A percentile compares a stretch with the other conserved stretches of the same genome.
These are phyloP conservation scores for Alethe castanea DNA, from an alignment of 2,113 vertebrate genomes.

Conservation along the genomic window DNA sequence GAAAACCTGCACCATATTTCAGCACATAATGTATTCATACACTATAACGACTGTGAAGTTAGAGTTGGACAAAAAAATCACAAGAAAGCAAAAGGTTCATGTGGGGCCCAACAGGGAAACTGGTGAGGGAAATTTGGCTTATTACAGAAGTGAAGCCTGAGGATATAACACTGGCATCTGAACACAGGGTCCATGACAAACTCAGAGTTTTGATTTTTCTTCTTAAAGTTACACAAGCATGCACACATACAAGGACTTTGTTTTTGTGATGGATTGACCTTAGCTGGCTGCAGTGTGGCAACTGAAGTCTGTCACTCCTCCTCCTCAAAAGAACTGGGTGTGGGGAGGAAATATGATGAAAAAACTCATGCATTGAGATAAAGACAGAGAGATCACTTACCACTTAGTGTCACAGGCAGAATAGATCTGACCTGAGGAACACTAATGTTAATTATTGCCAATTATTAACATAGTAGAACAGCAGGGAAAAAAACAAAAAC, in stretches of 20 bases:
- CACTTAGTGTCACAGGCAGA: neutral
- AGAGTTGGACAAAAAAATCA: neutral
- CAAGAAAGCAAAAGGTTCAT: neutral
- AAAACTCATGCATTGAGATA: neutral
- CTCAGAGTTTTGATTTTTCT: neutral
- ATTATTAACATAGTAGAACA: neutral
- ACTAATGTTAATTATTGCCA: neutral
- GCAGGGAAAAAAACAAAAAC: neutral
- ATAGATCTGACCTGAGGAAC: neutral
- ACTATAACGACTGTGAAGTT: neutral
- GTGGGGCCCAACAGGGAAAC: neutral
- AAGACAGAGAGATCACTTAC: neutral
- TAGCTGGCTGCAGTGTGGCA: neutral
- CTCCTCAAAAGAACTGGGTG: neutral
- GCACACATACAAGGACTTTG: neutral
- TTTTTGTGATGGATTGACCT: neutral
- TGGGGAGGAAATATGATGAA: neutral
- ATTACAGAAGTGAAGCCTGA: neutral
- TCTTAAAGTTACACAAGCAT: neutral
- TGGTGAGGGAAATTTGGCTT: accelerated
- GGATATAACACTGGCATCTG: neutral
- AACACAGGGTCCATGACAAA: neutral
- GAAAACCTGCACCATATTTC: neutral
- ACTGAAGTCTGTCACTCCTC: neutral
- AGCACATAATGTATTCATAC: neutral